phyloP scores from a whole-genome alignment of 2,888 invertebrate species.

The Leucophora obtusa region DNA sequence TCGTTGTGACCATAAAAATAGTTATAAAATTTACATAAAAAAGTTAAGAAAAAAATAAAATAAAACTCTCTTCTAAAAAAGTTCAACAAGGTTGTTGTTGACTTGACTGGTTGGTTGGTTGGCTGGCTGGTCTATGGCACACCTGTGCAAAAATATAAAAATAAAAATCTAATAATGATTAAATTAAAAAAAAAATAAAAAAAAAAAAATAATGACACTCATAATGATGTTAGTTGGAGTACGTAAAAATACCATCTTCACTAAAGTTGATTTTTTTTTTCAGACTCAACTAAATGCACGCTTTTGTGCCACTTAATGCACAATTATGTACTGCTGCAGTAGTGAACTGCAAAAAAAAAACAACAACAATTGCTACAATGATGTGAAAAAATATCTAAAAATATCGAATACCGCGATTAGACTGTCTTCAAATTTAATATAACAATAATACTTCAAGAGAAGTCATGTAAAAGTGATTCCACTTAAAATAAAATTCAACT shows the following conservation, averaged over 20 bases:
- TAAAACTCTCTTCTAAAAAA: not conserved
- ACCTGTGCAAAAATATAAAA: not conserved
- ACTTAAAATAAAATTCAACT: no score
- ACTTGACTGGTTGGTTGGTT: not conserved
- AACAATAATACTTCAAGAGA: no score
- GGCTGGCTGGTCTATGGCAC: not conserved
- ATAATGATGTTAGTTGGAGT: conserved; percentile 5
- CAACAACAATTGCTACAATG: not conserved
- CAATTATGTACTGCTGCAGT: conserved; percentile 50
- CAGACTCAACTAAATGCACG: conserved; percentile 44
- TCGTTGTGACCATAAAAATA: not conserved
- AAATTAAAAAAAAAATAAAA: not conserved
- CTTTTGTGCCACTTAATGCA: conserved; percentile 58
- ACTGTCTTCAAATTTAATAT: no score
- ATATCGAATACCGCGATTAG: no score
- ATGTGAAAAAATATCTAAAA: not conserved
- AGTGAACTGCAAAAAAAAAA: not conserved
- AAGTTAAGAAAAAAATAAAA: not conserved
- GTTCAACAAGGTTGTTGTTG: conserved; percentile 4
- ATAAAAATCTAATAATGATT: not conserved
- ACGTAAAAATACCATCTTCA: not conserved
- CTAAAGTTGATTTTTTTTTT: not conserved
- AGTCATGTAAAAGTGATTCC: no score
- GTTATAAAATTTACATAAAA: conserved; percentile 1
- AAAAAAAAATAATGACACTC: not conserved